Percentiles rank a stretch among this genome's conserved stretches.
These are phyloP conservation scores for Diadromus collaris DNA, from an alignment of 2,888 invertebrate genomes.

Conservation along the genomic window DNA sequence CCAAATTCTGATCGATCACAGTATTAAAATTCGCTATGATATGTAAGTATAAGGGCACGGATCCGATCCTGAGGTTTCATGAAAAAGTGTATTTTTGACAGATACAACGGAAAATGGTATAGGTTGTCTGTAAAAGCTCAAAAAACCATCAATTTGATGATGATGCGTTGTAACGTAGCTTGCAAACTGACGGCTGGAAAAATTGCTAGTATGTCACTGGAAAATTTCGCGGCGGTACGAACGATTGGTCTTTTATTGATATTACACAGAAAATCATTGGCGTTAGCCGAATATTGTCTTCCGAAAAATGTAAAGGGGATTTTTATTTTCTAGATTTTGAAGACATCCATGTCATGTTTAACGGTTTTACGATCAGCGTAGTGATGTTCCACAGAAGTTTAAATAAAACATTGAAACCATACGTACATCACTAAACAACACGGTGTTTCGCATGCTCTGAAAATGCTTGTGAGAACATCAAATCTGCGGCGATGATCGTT, in stretches of 20 bases:
- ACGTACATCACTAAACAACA: background rate
- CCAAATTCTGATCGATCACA: constrained; percentile 22
- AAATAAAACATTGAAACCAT: background rate
- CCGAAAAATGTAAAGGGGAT: background rate
- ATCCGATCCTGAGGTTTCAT: background rate
- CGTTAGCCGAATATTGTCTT: background rate
- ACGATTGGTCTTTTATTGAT: background rate
- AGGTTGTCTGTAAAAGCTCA: constrained; percentile 6
- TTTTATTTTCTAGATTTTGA: background rate
- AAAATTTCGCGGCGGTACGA: constrained; percentile 34
- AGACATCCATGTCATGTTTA: background rate
- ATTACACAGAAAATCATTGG: background rate
- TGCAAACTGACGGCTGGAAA: constrained; percentile 30
- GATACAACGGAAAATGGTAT: constrained; percentile 32
- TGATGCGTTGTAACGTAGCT: constrained; percentile 24
- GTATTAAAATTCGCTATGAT: constrained; percentile 5
- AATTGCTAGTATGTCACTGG: constrained; percentile 26
- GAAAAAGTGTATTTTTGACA: background rate
- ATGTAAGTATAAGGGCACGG: constrained; percentile 7
- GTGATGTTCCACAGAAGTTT: background rate
- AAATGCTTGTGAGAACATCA: background rate
- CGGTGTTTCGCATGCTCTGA: background rate
- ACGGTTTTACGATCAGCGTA: background rate
- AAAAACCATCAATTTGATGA: constrained; percentile 13
- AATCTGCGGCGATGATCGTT: background rate